These are phyloP conservation scores for Triplophysa dalaica DNA, from an alignment of 2,113 vertebrate species.

Conservation along the genomic window DNA sequence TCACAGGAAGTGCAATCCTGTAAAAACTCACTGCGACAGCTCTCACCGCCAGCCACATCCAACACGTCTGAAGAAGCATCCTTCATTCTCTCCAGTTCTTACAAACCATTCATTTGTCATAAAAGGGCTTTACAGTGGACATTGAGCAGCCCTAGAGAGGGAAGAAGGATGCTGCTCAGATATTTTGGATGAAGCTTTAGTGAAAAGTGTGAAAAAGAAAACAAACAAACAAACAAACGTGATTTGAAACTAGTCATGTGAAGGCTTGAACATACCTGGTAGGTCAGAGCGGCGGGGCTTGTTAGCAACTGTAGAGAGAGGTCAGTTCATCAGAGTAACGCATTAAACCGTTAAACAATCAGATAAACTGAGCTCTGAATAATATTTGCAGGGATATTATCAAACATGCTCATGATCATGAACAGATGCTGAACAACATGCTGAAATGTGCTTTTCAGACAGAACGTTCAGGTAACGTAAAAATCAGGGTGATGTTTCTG, in stretches of 20 bases:
- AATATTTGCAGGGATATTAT: too few relatives aligned
- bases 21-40: conserved; percentile 14
- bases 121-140: conserved; percentile 17
- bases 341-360: conserved; percentile 35
- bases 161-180: conserved; percentile 54
- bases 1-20: conserved; percentile 13
- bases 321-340: conserved; percentile 69
- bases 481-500: too few relatives aligned
- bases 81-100: conserved; percentile 36
- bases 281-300: conserved; percentile 65
- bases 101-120: not conserved
- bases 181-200: conserved; percentile 45
- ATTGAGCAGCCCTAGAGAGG: conserved; percentile 48
- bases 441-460: too few relatives aligned
- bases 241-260: not conserved
- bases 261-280: conserved; percentile 74
- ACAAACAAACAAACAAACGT: conserved; percentile 14
- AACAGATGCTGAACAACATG: too few relatives aligned
- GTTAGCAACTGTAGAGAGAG: conserved; percentile 76
- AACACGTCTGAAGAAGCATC: conserved; percentile 51
- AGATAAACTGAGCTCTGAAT: too few relatives aligned
- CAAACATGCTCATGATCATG: too few relatives aligned
- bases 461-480: too few relatives aligned
- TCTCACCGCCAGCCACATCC: conserved; percentile 25
- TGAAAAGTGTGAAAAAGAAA: conserved; percentile 54